Conservation (phyloP, 2,113 vertebrate genomes). For the Donacobius atricapilla region DNA sequence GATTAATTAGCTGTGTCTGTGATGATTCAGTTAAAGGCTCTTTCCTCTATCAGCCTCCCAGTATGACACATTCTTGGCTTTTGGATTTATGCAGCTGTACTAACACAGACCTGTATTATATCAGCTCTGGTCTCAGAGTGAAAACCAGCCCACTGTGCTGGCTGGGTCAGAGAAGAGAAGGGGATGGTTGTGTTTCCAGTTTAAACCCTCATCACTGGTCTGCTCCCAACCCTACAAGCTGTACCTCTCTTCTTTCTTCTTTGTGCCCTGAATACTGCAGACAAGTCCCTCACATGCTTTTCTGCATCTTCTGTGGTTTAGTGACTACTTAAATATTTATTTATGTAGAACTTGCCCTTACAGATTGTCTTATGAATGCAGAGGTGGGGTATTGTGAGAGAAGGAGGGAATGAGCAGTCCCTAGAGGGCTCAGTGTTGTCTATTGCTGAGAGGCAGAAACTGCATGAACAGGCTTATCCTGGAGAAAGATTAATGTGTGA, state of each 20-base stretch:
- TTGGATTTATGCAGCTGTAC: neutral
- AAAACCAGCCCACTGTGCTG: neutral
- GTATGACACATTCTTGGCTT: neutral
- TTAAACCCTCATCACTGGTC: neutral
- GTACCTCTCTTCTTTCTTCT: neutral
- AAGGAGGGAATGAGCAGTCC: neutral
- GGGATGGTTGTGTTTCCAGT: neutral
- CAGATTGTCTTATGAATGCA: constrained; percentile 3
- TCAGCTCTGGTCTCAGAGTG: neutral
- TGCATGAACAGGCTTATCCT: neutral
- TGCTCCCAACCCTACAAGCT: neutral
- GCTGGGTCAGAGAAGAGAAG: neutral
- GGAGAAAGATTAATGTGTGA: neutral
- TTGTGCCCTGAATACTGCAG: neutral
- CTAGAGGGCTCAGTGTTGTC: neutral
- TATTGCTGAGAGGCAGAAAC: neutral
- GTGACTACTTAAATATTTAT: constrained; percentile 45
- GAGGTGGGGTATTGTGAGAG: neutral
- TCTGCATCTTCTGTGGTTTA: neutral
- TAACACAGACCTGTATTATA: neutral
- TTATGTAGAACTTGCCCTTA: constrained; percentile 21
- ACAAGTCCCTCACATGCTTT: neutral
- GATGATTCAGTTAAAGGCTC: neutral
- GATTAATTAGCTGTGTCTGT: neutral
- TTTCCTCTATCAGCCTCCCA: neutral